Evolutionary conservation across 2,888 invertebrate genomes (phyloP).

Genomic region (Parnassius mnemosyne): DNA sequence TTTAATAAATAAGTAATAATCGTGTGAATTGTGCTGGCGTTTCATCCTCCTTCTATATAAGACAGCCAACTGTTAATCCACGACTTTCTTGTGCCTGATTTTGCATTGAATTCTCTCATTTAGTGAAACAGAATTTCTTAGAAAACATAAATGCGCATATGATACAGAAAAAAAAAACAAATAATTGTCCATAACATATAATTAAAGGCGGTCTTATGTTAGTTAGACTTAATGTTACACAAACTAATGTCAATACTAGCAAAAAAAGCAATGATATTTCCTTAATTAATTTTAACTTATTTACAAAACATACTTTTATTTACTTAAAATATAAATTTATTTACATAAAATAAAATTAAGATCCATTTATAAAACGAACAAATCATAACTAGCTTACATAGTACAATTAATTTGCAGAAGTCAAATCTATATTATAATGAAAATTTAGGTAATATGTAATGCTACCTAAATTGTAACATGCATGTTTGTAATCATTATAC

Average conservation of each 20-base stretch:
- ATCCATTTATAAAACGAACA: neutral
- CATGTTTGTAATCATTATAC: constrained; percentile 6
- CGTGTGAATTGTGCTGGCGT: too few species aligned
- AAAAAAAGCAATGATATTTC: constrained; percentile 11
- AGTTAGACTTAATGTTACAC: constrained; percentile 24
- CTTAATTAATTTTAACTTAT: constrained; percentile 18
- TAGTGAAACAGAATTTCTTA: constrained; percentile 8
- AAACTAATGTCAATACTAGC: constrained; percentile 13
- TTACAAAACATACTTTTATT: constrained; percentile 8
- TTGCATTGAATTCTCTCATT: too few species aligned
- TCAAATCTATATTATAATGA: neutral
- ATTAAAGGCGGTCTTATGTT: constrained; percentile 15
- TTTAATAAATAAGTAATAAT: too few species aligned
- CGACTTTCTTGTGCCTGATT: too few species aligned
- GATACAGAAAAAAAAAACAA: neutral
- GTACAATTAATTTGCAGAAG: constrained; percentile 1
- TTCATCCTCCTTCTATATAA: too few species aligned
- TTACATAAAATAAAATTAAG: constrained; percentile 13
- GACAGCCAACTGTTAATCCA: neutral
- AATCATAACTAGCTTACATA: neutral
- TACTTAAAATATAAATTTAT: constrained; percentile 18
- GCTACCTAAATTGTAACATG: neutral
- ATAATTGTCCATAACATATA: neutral
- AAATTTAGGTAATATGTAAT: neutral
- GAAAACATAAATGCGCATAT: constrained; percentile 1